Evolutionary conservation across 37 sponge, comb jelly and placozoan species (phyloP).

Genomic region (Hormiphora californensis): DNA sequence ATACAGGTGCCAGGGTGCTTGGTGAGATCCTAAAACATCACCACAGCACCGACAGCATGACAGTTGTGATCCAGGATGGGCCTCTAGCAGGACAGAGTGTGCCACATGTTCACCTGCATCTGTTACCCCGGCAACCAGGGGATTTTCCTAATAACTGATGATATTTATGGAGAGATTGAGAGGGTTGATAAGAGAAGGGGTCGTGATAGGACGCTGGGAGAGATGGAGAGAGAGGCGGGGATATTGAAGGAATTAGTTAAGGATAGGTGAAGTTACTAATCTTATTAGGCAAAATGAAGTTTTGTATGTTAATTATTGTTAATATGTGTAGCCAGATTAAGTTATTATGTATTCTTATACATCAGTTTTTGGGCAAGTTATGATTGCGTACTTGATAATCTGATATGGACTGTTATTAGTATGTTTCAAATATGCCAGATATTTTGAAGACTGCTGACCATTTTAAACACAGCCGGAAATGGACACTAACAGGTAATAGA

Average conservation of each 20-base stretch:
- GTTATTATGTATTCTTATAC: no score
- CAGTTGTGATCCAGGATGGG: slow-evolving; percentile 38
- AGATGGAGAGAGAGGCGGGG: slow-evolving; percentile 14
- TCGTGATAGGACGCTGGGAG: neutral
- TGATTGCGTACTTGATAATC: neutral
- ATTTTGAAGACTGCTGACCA: slow-evolving; percentile 28
- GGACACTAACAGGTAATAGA: slow-evolving; percentile 15
- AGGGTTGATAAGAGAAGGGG: slow-evolving; percentile 9
- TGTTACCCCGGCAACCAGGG: neutral
- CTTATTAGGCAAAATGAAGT: neutral
- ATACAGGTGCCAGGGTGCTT: no score
- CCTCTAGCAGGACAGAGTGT: slow-evolving; percentile 11
- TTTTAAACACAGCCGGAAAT: slow-evolving; percentile 40
- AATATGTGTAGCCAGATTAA: no score
- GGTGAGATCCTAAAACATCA: slow-evolving; percentile 28
- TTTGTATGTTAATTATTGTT: no score
- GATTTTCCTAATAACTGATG: slow-evolving; percentile 43
- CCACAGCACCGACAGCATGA: slow-evolving; percentile 25
- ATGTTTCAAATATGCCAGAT: neutral
- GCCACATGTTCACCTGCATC: slow-evolving; percentile 36
- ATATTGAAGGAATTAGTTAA: neutral
- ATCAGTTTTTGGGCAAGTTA: neutral
- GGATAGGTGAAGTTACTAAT: no score
- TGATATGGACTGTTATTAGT: neutral
- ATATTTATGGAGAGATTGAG: slow-evolving; percentile 49